These are phyloP conservation scores for Cyprinodon brontotheroides DNA, from an alignment of 2,113 vertebrate species.

Conservation along the genomic window DNA sequence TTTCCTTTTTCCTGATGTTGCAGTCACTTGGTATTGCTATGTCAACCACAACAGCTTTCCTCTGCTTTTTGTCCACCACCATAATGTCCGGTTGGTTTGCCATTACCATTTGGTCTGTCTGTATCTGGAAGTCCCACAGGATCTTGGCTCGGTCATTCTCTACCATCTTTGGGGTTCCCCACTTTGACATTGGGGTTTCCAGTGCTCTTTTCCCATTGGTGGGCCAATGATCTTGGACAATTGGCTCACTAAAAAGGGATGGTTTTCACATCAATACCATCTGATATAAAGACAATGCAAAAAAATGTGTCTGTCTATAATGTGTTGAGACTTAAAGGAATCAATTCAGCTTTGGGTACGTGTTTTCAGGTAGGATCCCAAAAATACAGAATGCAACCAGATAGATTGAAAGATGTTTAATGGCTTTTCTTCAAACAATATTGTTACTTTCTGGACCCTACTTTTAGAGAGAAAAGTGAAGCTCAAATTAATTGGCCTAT, in stretches of 20 bases:
- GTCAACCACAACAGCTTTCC: no score
- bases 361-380: not conserved
- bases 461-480: not conserved
- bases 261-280: not conserved
- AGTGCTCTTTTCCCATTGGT: no score
- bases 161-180: no score
- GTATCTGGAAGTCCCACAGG: no score
- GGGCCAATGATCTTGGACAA: not conserved
- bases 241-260: not conserved
- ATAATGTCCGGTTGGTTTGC: no score
- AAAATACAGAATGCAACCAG: not conserved
- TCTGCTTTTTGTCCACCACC: no score
- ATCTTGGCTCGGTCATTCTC: no score
- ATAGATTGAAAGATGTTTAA: not conserved
- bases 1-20: no score
- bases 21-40: no score
- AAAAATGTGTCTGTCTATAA: not conserved
- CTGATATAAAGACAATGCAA: not conserved
- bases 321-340: not conserved
- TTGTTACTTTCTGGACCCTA: not conserved
- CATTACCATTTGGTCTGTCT: no score
- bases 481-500: slow-evolving; percentile 2
- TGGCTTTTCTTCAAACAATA: not conserved
- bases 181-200: no score
- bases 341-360: not conserved